Evolutionary conservation across 2,797 vertebrate genomes (phyloP).

Genomic region (Clamator glandarius): DNA sequence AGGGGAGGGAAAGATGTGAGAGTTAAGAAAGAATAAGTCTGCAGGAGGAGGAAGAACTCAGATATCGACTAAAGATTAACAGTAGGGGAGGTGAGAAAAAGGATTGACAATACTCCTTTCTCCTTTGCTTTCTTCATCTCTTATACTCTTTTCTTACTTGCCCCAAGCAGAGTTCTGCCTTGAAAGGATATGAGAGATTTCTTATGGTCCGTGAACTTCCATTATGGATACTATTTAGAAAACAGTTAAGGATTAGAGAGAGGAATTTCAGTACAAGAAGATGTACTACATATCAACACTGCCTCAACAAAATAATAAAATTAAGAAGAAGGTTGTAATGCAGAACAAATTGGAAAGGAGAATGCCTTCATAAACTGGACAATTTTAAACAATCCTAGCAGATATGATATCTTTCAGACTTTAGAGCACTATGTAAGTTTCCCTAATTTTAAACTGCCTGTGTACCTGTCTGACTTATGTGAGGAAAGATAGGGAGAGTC

Average conservation of each 20-base stretch:
- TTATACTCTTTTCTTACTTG: neutral
- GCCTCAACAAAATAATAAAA: neutral
- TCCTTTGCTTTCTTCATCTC: neutral
- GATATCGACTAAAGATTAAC: slow-evolving; percentile 41
- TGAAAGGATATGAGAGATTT: neutral
- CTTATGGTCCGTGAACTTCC: neutral
- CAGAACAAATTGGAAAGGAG: neutral
- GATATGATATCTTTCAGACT: neutral
- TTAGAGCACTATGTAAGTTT: neutral
- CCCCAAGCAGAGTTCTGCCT: neutral
- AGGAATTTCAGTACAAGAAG: neutral
- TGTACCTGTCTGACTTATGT: neutral
- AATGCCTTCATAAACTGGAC: neutral
- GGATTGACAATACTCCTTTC: neutral
- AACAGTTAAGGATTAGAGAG: neutral
- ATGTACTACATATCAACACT: neutral
- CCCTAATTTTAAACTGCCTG: neutral
- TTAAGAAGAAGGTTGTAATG: neutral
- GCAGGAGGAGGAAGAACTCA: neutral
- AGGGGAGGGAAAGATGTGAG: neutral
- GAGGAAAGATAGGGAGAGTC: neutral
- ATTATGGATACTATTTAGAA: neutral
- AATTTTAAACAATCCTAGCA: neutral
- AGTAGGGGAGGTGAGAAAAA: slow-evolving; percentile 27
- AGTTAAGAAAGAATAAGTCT: slow-evolving; percentile 15